Evolutionary conservation across 2,888 invertebrate species (phyloP).

Genomic region (Thalpophila matura): DNA sequence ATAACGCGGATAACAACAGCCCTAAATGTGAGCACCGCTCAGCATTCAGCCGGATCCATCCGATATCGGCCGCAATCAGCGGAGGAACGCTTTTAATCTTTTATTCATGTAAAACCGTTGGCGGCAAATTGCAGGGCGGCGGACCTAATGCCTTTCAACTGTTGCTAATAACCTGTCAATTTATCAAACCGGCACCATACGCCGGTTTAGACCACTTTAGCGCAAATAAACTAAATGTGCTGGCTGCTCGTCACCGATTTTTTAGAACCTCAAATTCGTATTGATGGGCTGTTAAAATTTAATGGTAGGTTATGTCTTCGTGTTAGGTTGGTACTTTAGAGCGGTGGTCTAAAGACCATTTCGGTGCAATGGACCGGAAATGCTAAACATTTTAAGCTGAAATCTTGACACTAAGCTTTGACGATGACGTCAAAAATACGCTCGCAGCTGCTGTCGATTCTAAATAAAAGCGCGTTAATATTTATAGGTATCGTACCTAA

Average conservation of each 20-base stretch:
- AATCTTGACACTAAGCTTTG: background rate
- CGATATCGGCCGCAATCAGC: constrained; percentile 84
- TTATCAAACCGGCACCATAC: constrained; percentile 83
- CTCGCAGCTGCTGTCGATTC: too few relatives aligned
- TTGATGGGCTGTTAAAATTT: constrained; percentile 57
- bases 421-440: background rate
- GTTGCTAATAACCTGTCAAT: constrained; percentile 91
- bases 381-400: background rate
- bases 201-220: constrained; percentile 75
- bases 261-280: constrained; percentile 53
- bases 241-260: constrained; percentile 62
- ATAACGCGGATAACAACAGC: constrained; percentile 72
- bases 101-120: constrained; percentile 84
- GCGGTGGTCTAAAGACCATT: constrained; percentile 2
- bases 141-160: constrained; percentile 90
- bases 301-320: constrained; percentile 44
- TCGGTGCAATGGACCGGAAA: constrained; percentile 9
- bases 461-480: too few relatives aligned
- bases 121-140: constrained; percentile 89
- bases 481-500: too few relatives aligned
- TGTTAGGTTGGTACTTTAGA: constrained; percentile 23
- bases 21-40: constrained; percentile 75
- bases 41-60: constrained; percentile 64
- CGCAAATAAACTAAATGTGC: constrained; percentile 69
- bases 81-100: constrained; percentile 85